A percentile compares a stretch with the other conserved stretches of the same genome.
Conservation (phyloP, 2,888 invertebrate species). For the Stenoptilia bipunctidactyla region DNA sequence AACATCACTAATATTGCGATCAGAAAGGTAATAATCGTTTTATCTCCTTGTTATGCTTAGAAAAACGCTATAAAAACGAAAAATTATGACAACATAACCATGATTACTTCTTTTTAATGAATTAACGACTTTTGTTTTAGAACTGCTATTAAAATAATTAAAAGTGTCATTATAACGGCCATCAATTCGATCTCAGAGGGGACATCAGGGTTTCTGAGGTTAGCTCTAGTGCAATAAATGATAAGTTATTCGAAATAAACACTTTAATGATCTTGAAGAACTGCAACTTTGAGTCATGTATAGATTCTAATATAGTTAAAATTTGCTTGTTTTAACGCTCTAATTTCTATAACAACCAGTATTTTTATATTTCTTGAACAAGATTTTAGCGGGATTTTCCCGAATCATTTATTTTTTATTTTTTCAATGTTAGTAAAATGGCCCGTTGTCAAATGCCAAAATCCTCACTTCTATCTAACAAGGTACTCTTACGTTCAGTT, state of each 20-base stretch:
- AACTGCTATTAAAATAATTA: conserved; percentile 67
- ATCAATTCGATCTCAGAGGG: conserved; percentile 62
- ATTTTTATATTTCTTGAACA: no score
- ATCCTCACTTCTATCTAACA: no score
- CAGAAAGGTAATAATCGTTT: not conserved
- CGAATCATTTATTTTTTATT: no score
- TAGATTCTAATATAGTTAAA: no score
- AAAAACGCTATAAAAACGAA: conserved; percentile 1
- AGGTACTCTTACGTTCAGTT: no score
- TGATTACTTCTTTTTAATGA: conserved; percentile 54
- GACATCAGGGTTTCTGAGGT: conserved; percentile 59
- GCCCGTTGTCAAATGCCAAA: no score
- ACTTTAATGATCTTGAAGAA: conserved; percentile 26
- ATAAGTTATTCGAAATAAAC: conserved; percentile 24
- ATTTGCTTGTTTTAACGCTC: no score
- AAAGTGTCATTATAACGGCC: conserved; percentile 66
- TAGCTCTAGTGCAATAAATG: conserved; percentile 43
- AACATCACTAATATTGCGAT: no score
- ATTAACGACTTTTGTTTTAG: conserved; percentile 59
- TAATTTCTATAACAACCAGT: no score
- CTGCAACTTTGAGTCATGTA: no score
- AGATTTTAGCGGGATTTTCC: no score
- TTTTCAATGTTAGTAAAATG: no score
- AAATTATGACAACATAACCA: conserved; percentile 1
- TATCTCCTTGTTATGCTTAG: not conserved